Evolutionary conservation across 2,797 vertebrate species (phyloP), one percentile per base, ranked within the genome.

Genomic region (Phataginus tetradactyla): DNA sequence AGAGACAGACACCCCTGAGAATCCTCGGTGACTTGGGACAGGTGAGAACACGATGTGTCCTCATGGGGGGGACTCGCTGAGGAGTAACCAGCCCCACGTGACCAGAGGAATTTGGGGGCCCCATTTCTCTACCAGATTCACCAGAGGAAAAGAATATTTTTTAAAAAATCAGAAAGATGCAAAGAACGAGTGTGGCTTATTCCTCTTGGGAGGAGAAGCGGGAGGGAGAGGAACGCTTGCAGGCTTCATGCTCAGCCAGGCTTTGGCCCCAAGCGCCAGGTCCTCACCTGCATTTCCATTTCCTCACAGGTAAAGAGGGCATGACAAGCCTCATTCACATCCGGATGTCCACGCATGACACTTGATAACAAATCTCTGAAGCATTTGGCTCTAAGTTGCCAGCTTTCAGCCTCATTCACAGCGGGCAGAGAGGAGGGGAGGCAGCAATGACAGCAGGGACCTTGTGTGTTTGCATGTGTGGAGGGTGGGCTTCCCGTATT

Each of bases 401-500:
- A 14, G 45, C 45, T 45, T 45, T 45, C 45, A 45, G 39, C 49
- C 64, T 83, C n/a, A 3, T 39, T 49, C 32, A 1, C 45, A 45
- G 86, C 1, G 4, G 25, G 12, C 12, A 32, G 87, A 69, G 29
- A 53, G 34, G 18, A 49, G 59, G 37, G 39, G 25, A 93, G 81
- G 63, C 34, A 25, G 1, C 2, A 53, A 21, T 42, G 68, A 32
- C 42, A 49, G 55, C 9, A 12, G 71, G 66, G 34, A 0, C 49
- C 21, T 13, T 0, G 12, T 23, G 39, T 15, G 25, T 15, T 15
- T 18, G 5, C 3, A 0, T 6, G 20, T 12, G 74, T 5, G 10
- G 9, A 15, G 10, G 53, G 27, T 21, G 1, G 1, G 25, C 37
- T 63, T 75, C 45, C 39, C 0, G 7, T 45, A 11, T 4, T 1